These are phyloP conservation scores for Chelonus insularis DNA, from an alignment of 1,140 invertebrate species.

Conservation along the genomic window DNA sequence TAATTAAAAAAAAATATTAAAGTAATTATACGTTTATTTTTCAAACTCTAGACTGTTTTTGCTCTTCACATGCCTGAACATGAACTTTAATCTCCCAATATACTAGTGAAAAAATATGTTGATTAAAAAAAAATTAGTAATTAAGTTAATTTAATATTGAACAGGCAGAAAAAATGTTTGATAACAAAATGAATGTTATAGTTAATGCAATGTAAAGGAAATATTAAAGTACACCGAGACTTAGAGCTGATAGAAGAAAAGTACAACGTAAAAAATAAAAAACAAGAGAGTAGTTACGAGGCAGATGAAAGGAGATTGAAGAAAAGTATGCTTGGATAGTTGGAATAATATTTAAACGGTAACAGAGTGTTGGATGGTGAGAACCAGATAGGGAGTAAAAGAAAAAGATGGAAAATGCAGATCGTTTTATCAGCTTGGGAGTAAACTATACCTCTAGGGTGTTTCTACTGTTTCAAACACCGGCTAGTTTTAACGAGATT, in stretches of 20 bases:
- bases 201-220: no score
- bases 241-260: background rate
- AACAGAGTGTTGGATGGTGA: conserved; percentile 20
- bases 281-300: background rate
- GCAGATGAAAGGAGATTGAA: conserved; percentile 6
- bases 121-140: no score
- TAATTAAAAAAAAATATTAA: no score
- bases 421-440: conserved; percentile 21
- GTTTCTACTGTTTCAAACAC: conserved; percentile 8
- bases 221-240: no score
- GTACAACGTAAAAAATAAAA: background rate
- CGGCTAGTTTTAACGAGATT: conserved; percentile 21
- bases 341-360: conserved; percentile 32
- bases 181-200: no score
- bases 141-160: no score
- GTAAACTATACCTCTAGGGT: conserved; percentile 17
- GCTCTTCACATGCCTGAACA: no score
- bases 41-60: no score
- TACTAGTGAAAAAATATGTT: no score
- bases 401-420: conserved; percentile 11
- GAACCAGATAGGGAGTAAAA: background rate
- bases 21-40: no score
- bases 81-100: no score
- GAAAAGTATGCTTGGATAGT: conserved; percentile 12
- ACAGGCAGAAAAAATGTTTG: no score